phyloP scores from a whole-genome alignment of 2,888 invertebrate genomes.

The Autographa gamma region DNA sequence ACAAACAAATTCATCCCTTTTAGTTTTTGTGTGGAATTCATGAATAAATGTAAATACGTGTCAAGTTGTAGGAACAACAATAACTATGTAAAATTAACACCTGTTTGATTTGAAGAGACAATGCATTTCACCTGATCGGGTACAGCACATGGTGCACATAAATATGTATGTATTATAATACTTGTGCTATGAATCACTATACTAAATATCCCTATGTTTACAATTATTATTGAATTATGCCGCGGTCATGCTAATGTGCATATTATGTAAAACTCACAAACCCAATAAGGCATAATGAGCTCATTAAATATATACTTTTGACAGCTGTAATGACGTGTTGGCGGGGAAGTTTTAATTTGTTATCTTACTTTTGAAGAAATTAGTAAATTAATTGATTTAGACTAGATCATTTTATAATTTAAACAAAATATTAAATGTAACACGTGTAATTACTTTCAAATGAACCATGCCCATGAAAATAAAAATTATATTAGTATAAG shows the following conservation, averaged over 20 bases:
- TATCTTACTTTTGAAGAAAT: conserved; percentile 23
- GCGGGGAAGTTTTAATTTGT: conserved; percentile 27
- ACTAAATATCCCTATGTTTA: conserved; percentile 34
- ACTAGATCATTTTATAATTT: neutral
- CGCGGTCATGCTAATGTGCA: conserved; percentile 36
- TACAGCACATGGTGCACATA: neutral
- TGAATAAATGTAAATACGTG: conserved; percentile 4
- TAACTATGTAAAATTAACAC: conserved; percentile 8
- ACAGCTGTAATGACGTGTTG: conserved; percentile 47
- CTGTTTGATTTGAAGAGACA: neutral
- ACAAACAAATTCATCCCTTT: neutral
- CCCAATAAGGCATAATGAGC: conserved; percentile 49
- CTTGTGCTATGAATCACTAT: conserved; percentile 27
- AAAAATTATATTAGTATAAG: no score
- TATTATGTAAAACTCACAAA: conserved; percentile 54
- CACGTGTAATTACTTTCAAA: no score
- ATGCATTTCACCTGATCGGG: neutral
- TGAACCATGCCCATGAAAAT: no score
- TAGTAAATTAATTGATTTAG: conserved; percentile 8
- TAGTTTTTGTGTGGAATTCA: conserved; percentile 11
- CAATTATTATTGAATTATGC: conserved; percentile 45
- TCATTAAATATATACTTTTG: conserved; percentile 44
- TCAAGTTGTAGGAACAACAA: conserved; percentile 9
- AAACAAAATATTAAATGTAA: no score
- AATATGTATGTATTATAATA: conserved; percentile 14